Conservation (phyloP, 2,113 vertebrate genomes). For the Anseranas semipalmata region DNA sequence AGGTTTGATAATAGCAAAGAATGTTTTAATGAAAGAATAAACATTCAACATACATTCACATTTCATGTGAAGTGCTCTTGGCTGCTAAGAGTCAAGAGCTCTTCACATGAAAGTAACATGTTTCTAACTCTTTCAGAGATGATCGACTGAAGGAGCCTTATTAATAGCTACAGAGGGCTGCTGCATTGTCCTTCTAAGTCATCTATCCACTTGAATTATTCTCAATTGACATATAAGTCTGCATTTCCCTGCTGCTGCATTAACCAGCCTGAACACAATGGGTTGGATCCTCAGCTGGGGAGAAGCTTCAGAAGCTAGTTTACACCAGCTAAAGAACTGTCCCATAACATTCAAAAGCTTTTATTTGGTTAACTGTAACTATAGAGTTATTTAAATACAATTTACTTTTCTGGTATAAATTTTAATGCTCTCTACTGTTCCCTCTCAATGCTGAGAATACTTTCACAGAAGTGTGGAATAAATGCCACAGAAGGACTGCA, state of each 20-base stretch:
- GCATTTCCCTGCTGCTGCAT: conserved; percentile 38
- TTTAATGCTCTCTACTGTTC: not conserved
- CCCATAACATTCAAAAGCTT: not conserved
- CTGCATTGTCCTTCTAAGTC: conserved; percentile 65
- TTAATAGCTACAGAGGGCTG: conserved; percentile 51
- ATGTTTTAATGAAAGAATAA: conserved; percentile 64
- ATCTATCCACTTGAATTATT: conserved; percentile 66
- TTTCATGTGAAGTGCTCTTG: conserved; percentile 69
- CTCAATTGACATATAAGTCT: conserved; percentile 58
- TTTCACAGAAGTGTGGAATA: not conserved
- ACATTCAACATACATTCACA: conserved; percentile 49
- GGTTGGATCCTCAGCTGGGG: not conserved
- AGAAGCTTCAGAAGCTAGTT: not conserved
- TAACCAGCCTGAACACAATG: conserved; percentile 46
- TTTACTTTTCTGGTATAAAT: not conserved
- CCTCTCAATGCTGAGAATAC: not conserved
- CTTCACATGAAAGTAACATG: conserved; percentile 64
- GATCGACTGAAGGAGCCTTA: conserved; percentile 46
- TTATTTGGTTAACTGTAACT: not conserved
- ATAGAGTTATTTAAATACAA: conserved; percentile 7
- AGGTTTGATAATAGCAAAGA: conserved; percentile 58
- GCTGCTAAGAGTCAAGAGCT: conserved; percentile 50
- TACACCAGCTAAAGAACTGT: not conserved
- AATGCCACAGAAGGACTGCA: not conserved
- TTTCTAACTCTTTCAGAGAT: conserved; percentile 66